Conservation (phyloP, 2,888 invertebrate genomes). For the Drosophila cognata region DNA sequence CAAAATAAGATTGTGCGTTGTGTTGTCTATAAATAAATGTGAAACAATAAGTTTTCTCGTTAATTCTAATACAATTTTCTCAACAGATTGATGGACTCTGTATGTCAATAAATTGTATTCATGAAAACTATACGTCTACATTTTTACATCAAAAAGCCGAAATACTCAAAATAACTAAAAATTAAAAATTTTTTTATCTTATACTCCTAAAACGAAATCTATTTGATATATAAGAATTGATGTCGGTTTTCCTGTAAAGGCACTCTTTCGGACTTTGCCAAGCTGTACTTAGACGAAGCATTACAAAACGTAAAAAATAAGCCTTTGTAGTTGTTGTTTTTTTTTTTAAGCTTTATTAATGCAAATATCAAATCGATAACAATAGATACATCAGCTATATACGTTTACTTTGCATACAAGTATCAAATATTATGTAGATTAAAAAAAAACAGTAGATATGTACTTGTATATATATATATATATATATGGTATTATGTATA, state of each 20-base stretch:
- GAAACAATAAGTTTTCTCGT: neutral
- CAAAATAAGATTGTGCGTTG: neutral
- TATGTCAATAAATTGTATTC: neutral
- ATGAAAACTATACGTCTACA: neutral
- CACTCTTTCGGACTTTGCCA: neutral
- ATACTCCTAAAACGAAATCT: neutral
- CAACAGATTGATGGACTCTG: neutral
- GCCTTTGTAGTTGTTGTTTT: neutral
- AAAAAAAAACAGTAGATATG: conserved; percentile 40
- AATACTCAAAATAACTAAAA: neutral
- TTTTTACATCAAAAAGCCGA: neutral
- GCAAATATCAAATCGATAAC: conserved; percentile 77
- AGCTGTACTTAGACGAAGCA: neutral
- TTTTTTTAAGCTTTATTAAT: conserved; percentile 67
- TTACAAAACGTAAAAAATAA: neutral
- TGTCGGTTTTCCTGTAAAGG: neutral
- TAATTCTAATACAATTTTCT: neutral
- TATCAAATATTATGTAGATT: conserved; percentile 55
- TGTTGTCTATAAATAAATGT: neutral
- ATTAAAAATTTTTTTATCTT: neutral
- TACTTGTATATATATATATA: conserved; percentile 10
- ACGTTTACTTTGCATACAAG: conserved; percentile 26
- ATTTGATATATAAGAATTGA: neutral
- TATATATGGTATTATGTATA: conserved; percentile 15
- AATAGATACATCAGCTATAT: conserved; percentile 74